Evolutionary conservation across 2,113 vertebrate species (phyloP).

Genomic region (Oncorhynchus nerka): DNA sequence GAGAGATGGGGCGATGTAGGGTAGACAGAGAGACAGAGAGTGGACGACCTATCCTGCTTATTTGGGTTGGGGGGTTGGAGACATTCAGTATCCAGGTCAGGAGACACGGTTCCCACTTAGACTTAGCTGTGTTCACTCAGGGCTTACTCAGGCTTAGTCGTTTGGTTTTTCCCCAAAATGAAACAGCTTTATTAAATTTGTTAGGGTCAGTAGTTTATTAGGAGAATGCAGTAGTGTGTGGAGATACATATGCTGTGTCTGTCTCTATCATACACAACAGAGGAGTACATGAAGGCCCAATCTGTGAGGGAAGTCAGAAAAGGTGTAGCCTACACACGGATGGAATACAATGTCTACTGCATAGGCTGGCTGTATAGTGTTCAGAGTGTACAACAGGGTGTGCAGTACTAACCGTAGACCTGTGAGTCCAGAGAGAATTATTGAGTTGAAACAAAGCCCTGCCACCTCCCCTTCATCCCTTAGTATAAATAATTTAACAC

Average conservation of each 20-base stretch:
- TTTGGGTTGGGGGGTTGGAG: slow-evolving; percentile 14
- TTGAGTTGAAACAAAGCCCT: slow-evolving; percentile 41
- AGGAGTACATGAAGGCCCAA: too few relatives aligned
- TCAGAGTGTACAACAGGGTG: too few relatives aligned
- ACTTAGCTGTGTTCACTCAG: slow-evolving; percentile 18
- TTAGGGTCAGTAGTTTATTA: too few relatives aligned
- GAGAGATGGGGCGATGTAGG: background rate
- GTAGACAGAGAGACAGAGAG: background rate
- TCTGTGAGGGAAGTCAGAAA: too few relatives aligned
- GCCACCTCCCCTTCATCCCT: slow-evolving; percentile 12
- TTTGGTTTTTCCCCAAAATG: too few relatives aligned
- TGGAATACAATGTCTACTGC: background rate
- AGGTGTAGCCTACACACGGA: slow-evolving; percentile 7
- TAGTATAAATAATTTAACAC: slow-evolving; percentile 49
- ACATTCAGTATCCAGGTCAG: slow-evolving; percentile 14
- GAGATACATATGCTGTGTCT: too few relatives aligned
- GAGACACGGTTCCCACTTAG: slow-evolving; percentile 46
- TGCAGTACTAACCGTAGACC: background rate
- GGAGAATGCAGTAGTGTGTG: too few relatives aligned
- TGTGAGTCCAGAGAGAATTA: slow-evolving; percentile 36
- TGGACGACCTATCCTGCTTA: slow-evolving; percentile 16
- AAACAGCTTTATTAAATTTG: too few relatives aligned
- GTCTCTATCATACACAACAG: too few relatives aligned
- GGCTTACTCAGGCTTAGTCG: too few relatives aligned
- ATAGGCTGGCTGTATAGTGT: background rate